phyloP scores from a whole-genome alignment of 2,888 invertebrate species.

The Synergus itoensis region DNA sequence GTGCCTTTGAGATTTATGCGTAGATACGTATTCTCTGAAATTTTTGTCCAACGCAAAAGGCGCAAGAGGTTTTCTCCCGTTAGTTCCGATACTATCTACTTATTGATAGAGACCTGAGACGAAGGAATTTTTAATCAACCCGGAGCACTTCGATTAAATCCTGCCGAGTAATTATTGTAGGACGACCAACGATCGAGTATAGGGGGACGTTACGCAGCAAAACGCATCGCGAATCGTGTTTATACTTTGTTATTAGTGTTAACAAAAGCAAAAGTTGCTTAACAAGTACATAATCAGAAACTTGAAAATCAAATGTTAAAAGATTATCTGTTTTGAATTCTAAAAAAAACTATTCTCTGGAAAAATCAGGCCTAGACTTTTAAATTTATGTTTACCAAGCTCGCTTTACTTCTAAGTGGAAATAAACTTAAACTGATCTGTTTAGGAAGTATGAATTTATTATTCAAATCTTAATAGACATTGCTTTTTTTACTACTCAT shows the following conservation, averaged over 20 bases:
- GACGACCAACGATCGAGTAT: background rate
- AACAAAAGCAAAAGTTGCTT: background rate
- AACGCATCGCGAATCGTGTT: background rate
- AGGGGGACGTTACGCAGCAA: constrained; percentile 43
- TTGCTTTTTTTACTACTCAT: background rate
- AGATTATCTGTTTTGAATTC: background rate
- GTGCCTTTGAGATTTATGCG: constrained; percentile 46
- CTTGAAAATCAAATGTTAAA: background rate
- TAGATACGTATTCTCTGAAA: constrained; percentile 37
- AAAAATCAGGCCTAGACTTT: too few relatives aligned
- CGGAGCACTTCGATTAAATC: constrained; percentile 71
- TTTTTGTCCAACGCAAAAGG: constrained; percentile 40
- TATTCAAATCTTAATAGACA: background rate
- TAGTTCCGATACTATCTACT: constrained; percentile 51
- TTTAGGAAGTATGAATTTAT: background rate
- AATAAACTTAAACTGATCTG: background rate
- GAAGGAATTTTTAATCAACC: constrained; percentile 73
- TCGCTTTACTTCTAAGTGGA: background rate
- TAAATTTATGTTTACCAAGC: background rate
- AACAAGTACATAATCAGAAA: background rate
- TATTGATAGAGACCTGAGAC: constrained; percentile 54
- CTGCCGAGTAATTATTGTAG: constrained; percentile 72
- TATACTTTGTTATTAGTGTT: background rate
- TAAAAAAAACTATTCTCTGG: too few relatives aligned
- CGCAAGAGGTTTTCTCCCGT: constrained; percentile 51